A percentile compares a stretch with the other conserved stretches of the same genome.
These are phyloP conservation scores for Colinus virginianus DNA, from an alignment of 2,113 vertebrate species.

Conservation along the genomic window DNA sequence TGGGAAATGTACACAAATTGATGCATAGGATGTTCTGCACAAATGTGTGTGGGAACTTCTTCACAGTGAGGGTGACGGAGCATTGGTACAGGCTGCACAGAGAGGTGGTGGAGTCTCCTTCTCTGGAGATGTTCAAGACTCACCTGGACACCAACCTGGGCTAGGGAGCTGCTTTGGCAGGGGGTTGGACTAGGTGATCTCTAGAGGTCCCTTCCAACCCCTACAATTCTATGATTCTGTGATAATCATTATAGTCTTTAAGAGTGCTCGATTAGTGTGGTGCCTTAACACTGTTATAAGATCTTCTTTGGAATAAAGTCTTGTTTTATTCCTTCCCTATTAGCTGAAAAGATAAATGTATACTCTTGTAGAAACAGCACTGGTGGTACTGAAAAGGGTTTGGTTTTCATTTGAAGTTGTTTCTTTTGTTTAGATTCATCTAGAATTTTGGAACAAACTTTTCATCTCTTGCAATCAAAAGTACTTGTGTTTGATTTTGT, in stretches of 20 bases:
- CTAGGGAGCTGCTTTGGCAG: too few species aligned
- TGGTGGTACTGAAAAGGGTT: rapidly evolving
- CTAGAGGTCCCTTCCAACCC: too few species aligned
- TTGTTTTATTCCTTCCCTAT: neutral
- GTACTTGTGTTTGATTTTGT: neutral
- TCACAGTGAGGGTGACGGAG: too few species aligned
- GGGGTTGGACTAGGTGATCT: too few species aligned
- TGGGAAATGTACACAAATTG: too few species aligned
- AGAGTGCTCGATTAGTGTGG: neutral
- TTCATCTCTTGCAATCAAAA: neutral
- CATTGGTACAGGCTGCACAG: too few species aligned
- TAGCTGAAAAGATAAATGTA: neutral
- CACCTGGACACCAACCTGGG: too few species aligned
- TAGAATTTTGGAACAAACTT: neutral
- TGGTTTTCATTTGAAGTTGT: neutral
- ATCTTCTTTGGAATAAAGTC: neutral
- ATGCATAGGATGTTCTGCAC: too few species aligned
- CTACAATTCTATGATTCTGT: too few species aligned
- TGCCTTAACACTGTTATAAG: neutral
- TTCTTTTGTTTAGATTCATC: neutral
- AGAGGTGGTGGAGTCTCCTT: too few species aligned
- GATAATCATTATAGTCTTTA: neutral
- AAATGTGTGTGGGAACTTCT: too few species aligned
- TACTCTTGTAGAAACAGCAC: neutral
- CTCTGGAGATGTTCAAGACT: too few species aligned